A percentile compares a stretch with the other conserved stretches of the same genome.
These are phyloP conservation scores for Scaptomyza montana DNA, from an alignment of 1,140 invertebrate genomes.

Conservation along the genomic window DNA sequence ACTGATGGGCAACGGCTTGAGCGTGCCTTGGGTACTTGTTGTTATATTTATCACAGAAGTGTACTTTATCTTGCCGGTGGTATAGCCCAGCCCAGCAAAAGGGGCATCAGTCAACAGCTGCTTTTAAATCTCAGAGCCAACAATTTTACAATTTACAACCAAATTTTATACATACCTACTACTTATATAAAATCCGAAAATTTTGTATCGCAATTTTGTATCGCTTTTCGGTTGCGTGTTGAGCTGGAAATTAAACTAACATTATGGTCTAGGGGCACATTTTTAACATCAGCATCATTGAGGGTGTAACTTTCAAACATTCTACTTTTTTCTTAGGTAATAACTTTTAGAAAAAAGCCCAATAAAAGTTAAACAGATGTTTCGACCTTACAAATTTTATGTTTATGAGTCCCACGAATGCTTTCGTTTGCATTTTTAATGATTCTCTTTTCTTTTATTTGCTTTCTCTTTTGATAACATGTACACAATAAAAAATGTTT, in stretches of 20 bases:
- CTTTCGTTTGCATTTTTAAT: constrained; percentile 65
- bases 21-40: constrained; percentile 80
- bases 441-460: constrained; percentile 10
- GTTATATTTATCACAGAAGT: constrained; percentile 78
- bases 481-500: constrained; percentile 63
- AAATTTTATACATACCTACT: constrained; percentile 9
- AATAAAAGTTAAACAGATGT: constrained; percentile 71
- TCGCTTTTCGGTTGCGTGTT: constrained; percentile 39
- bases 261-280: constrained; percentile 56
- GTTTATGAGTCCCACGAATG: constrained; percentile 60
- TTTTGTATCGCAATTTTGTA: constrained; percentile 70
- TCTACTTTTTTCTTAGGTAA: constrained; percentile 23
- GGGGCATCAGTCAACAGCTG: constrained; percentile 73
- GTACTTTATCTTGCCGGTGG: constrained; percentile 76
- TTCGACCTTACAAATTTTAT: constrained; percentile 56
- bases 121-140: constrained; percentile 52
- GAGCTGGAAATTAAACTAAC: constrained; percentile 72
- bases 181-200: constrained; percentile 25
- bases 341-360: constrained; percentile 32
- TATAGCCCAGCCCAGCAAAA: constrained; percentile 38
- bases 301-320: constrained; percentile 13
- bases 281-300: constrained; percentile 27
- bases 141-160: constrained; percentile 65
- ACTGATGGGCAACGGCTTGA: constrained; percentile 53
- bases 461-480: constrained; percentile 46